phyloP scores from a whole-genome alignment of 2,113 vertebrate species.

The Cricetomys ansorgei region DNA sequence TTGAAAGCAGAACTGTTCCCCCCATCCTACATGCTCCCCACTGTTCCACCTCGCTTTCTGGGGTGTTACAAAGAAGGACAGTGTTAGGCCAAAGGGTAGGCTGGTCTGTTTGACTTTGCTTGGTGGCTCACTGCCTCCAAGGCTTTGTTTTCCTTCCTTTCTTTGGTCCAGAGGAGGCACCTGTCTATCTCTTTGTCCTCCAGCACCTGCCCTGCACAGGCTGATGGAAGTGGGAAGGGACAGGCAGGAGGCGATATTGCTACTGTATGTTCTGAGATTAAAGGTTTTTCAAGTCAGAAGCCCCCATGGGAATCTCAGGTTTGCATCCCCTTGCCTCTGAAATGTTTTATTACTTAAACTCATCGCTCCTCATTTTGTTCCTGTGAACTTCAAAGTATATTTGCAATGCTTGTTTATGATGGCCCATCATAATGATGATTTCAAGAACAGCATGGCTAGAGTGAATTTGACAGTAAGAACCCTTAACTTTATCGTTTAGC shows the following conservation, averaged over 20 bases:
- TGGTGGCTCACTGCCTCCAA: not conserved
- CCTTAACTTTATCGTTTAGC: not conserved
- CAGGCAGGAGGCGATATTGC: not conserved
- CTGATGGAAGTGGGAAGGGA: not conserved
- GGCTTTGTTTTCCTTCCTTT: not conserved
- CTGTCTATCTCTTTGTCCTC: not conserved
- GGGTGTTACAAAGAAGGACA: not conserved
- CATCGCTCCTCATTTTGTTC: not conserved
- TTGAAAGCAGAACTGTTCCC: slow-evolving; percentile 30
- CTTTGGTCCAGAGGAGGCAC: not conserved
- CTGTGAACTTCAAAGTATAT: not conserved
- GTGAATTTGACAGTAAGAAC: not conserved
- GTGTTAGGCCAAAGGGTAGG: not conserved
- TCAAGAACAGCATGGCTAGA: not conserved
- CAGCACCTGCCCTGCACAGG: not conserved
- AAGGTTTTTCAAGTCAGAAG: not conserved
- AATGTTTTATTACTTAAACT: not conserved
- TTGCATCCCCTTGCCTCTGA: not conserved
- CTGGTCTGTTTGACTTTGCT: not conserved
- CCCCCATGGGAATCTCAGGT: not conserved
- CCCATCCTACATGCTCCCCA: not conserved
- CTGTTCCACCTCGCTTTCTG: not conserved
- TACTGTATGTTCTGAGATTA: not conserved
- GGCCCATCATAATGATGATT: not conserved
- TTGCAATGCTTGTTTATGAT: not conserved